Evolutionary conservation across 1,140 invertebrate genomes (phyloP), one percentile per base, ranked within the genome.

Genomic region (Limonius californicus): DNA sequence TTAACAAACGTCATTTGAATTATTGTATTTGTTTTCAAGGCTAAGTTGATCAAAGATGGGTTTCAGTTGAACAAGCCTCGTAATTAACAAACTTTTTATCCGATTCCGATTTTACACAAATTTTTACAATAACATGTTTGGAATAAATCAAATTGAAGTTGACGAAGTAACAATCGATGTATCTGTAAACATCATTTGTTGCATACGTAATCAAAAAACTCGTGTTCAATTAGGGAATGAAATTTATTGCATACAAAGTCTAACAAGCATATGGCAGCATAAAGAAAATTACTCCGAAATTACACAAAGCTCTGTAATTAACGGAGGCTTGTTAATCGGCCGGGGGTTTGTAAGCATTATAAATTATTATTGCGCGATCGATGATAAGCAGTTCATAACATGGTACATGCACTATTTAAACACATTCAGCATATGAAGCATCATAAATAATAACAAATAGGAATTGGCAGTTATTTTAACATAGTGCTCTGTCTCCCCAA

Each of bases 351-450:
- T 23, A 23, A 54, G 23, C 23, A n/a, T 21, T 27, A 54, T 54
- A 54, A 54, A 54, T 54, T 54, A 54, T 54, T 21, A 23, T 21
- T 7, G 21, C 19, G 20, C 20, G 27, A 21, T 54, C 20, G 21
- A 21, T 54, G 53, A 54, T 54, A 54, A 54, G 19, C 53, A 54
- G 18, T 27, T 54, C 20, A 23, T 54, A 21, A 54, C 27, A 54
- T 14, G n/a, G 35, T 27, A 56, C 54, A 35, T 56, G 21, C 27
- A 56, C 35, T 14, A 14, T 14, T 14, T 45, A 45, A 15, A 15
- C 42, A 18, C 42, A 45, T 18, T 15, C 16, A 45, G 42, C n/a
- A 45, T 15, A 15, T 45, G n/a, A 15, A 2, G n/a, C 42, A 18
- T 18, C n/a, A 45, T 45, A 15, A 18, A 15, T 15, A 45, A 56